Base-by-base conservation (phyloP, 2,797 vertebrate genomes). In the Tapirus indicus region DNA sequence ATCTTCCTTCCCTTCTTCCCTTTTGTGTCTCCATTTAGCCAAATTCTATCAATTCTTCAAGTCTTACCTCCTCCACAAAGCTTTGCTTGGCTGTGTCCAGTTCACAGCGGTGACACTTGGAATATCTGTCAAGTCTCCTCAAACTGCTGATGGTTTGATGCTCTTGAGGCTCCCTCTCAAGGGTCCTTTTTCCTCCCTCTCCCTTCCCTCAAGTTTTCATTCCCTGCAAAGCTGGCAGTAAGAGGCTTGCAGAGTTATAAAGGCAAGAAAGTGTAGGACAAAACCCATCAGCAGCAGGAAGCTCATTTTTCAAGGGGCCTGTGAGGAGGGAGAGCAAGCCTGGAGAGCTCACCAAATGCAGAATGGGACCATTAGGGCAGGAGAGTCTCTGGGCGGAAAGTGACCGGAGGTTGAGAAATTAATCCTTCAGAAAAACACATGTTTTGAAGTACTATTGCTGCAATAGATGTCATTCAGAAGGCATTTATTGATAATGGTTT, bases 71-170 rank as follows among this genome's bases (percentile, higher is more conserved):
- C 41, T 88, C 13, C 1, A 32, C n/a, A 44, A 68, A 52, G 29
- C 38, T 38, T 56, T 77, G 29, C 18, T 35, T 52, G 23, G 2
- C 23, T 80, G 1, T 18, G 6, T 77, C 32, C 29, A 54, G 20
- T 29, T 35, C 41, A 60, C 29, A 41, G 2, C 3, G 0, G 2
- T 14, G 25, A 8, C 0, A 11, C 32, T 82, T 25, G 52, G n/a
- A 88, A n/a, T 60, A 41, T 20, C 47, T 8, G 1, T 32, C 52
- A 11, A 21, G n/a, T 79, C 12, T 92, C 32, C 9, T 52, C 2
- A 2, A 16, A 25, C 68, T 68, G 62, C 89, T 72, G 49, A 66
- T 32, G 14, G 7, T 38, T 2, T 62, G 49, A 49, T 75, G 38
- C 10, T 97, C 25, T 58, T 21, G 20, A 23, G 11, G 1, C 9